A percentile compares a stretch with the other conserved stretches of the same genome.
phyloP scores from a whole-genome alignment of 1,140 invertebrate genomes.

The Saxidomus purpurata region DNA sequence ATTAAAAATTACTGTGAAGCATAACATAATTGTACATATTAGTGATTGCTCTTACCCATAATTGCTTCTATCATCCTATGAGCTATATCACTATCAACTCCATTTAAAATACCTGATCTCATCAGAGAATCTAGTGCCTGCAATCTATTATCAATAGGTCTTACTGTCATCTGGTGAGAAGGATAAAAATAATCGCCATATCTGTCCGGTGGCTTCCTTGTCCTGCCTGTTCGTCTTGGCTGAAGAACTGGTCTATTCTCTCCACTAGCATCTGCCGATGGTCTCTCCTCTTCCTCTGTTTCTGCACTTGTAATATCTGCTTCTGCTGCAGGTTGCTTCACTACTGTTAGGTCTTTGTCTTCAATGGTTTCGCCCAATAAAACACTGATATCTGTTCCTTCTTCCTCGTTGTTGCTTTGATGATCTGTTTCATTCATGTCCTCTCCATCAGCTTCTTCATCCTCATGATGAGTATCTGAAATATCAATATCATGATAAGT shows the following conservation, averaged over 20 bases:
- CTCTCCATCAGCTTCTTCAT: neutral
- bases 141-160: neutral
- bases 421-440: neutral
- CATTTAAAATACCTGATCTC: slow-evolving; percentile 11
- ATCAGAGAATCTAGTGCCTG: neutral
- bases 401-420: neutral
- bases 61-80: slow-evolving; percentile 1
- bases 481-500: neutral
- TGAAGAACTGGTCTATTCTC: too few species aligned
- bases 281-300: neutral
- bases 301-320: neutral
- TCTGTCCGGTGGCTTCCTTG: neutral
- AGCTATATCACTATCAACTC: neutral
- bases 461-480: too few species aligned
- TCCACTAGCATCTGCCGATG: neutral
- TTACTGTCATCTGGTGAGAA: neutral
- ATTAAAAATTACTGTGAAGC: neutral
- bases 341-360: neutral
- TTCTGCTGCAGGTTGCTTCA: neutral
- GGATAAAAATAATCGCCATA: neutral
- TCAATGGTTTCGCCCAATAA: neutral
- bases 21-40: neutral
- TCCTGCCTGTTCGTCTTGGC: neutral
- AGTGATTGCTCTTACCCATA: neutral
- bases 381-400: neutral